A percentile compares a stretch with the other conserved stretches of the same genome.
Conservation (phyloP, 2,113 vertebrate genomes). For the Takifugu bimaculatus region DNA sequence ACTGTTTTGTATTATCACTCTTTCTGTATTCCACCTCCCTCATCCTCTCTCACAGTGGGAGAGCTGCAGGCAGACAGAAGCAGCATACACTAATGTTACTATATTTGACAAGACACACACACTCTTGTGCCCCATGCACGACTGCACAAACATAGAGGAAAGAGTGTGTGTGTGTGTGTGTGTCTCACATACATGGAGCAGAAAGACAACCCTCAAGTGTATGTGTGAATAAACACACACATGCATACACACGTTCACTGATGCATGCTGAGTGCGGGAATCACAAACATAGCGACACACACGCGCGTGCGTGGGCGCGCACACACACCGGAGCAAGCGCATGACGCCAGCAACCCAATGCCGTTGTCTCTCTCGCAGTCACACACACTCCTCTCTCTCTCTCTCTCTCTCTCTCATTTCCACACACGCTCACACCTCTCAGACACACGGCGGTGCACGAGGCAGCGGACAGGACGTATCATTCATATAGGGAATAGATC, state of each 20-base stretch:
- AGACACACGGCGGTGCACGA: constrained; percentile 36
- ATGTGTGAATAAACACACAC: constrained; percentile 32
- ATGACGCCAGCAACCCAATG: constrained; percentile 63
- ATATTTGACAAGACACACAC: constrained; percentile 70
- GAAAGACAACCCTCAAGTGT: constrained; percentile 45
- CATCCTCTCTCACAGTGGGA: constrained; percentile 63
- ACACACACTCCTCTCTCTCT: constrained; percentile 7
- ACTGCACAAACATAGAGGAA: constrained; percentile 59
- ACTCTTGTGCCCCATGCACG: constrained; percentile 57
- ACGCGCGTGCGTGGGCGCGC: background rate
- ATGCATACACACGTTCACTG: constrained; percentile 13
- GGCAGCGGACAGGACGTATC: constrained; percentile 51
- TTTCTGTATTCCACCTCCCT: constrained; percentile 58
- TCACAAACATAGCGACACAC: constrained; percentile 70
- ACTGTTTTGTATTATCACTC: constrained; percentile 46
- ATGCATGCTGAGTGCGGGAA: constrained; percentile 63
- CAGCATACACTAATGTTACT: constrained; percentile 72
- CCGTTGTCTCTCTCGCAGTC: constrained; percentile 31
- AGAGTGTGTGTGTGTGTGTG: constrained; percentile 25
- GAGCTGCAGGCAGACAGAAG: constrained; percentile 69
- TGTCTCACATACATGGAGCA: constrained; percentile 8
- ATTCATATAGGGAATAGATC: constrained; percentile 53
- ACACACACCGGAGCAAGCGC: constrained; percentile 53
- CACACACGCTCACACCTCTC: constrained; percentile 20
- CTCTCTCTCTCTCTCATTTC: constrained; percentile 14